These are phyloP conservation scores for Spilogale gracilis DNA, from an alignment of 2,113 vertebrate species.

Conservation along the genomic window DNA sequence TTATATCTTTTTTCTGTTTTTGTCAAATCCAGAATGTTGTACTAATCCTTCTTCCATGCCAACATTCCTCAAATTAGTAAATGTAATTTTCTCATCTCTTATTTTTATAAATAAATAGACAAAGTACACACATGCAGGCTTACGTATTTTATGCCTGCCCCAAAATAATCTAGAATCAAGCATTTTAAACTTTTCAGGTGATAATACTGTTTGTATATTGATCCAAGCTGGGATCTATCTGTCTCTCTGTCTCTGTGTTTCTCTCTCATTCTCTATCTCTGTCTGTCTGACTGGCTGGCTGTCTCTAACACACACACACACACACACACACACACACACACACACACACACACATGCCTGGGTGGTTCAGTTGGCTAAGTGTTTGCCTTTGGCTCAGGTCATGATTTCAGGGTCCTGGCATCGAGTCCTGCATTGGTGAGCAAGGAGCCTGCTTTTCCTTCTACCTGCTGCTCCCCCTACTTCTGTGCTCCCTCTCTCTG, in stretches of 20 bases:
- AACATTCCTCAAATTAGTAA: not conserved
- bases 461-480: not conserved
- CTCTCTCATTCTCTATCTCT: not conserved
- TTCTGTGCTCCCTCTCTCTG: not conserved
- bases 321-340: not conserved
- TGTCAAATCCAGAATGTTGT: not conserved
- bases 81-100: not conserved
- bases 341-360: rapidly evolving
- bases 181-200: not conserved
- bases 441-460: not conserved
- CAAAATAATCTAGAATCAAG: not conserved
- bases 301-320: not conserved
- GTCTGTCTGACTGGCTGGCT: not conserved
- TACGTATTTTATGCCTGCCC: not conserved
- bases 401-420: no score
- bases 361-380: no score
- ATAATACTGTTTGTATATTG: not conserved
- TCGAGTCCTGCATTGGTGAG: no score
- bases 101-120: not conserved
- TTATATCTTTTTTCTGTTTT: not conserved
- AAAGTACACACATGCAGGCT: not conserved
- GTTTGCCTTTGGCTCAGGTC: no score
- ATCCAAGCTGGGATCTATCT: not conserved
- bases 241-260: not conserved
- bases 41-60: not conserved